Evolutionary conservation across 2,113 vertebrate species (phyloP).

Genomic region (Lycocorax pyrrhopterus): DNA sequence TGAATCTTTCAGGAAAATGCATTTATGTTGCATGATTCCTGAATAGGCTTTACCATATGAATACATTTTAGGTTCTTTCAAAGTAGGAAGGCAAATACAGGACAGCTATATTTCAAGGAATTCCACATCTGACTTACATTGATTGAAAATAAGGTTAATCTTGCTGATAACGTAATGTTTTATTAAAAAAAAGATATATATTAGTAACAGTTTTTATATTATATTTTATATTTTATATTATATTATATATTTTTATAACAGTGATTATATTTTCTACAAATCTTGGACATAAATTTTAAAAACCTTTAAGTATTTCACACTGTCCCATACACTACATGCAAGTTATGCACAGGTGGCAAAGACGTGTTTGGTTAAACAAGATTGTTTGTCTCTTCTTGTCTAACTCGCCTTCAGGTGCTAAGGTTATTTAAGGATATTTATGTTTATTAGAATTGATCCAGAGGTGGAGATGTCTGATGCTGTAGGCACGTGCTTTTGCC

Average conservation of each 20-base stretch:
- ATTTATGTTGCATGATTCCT: constrained; percentile 22
- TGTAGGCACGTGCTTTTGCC: not conserved
- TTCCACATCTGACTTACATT: not conserved
- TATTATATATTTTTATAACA: no score
- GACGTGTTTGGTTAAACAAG: not conserved
- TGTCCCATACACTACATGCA: not conserved
- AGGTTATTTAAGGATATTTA: not conserved
- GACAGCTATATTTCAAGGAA: not conserved
- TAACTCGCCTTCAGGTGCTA: not conserved
- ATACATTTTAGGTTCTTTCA: not conserved
- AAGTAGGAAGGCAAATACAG: not conserved
- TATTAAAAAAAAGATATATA: not conserved
- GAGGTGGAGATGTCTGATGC: not conserved
- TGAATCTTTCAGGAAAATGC: not conserved
- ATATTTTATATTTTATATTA: no score
- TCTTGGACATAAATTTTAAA: not conserved
- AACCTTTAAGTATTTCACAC: fast-evolving
- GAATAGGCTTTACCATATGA: not conserved
- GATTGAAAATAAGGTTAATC: not conserved
- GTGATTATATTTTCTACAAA: not conserved
- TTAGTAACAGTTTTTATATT: not conserved
- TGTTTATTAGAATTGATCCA: not conserved
- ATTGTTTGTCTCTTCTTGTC: not conserved
- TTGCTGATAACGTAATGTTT: not conserved
- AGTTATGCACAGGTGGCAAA: not conserved